These are phyloP conservation scores for Lordiphosa collinella DNA, from an alignment of 1,140 invertebrate genomes.

Conservation along the genomic window DNA sequence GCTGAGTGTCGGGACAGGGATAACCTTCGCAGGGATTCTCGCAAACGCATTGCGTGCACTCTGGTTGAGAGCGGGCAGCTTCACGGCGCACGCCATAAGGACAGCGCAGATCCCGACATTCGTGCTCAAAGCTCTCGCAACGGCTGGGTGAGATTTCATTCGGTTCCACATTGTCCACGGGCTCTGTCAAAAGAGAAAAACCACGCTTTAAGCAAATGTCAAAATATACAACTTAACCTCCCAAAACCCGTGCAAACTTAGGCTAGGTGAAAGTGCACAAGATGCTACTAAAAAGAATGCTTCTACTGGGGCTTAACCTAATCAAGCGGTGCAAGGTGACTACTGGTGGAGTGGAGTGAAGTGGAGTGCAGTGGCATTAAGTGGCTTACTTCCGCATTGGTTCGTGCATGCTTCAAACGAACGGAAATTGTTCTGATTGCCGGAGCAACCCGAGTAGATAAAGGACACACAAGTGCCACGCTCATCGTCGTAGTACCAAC, in stretches of 20 bases:
- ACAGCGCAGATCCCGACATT: constrained; percentile 84
- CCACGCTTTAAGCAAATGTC: background rate
- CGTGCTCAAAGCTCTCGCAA: constrained; percentile 82
- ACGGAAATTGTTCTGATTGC: constrained; percentile 90
- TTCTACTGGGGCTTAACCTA: constrained; percentile 28
- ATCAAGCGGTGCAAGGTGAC: constrained; percentile 40
- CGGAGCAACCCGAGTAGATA: constrained; percentile 89
- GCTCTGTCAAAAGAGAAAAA: constrained; percentile 20
- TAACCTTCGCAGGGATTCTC: constrained; percentile 86
- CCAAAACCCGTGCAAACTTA: constrained; percentile 52
- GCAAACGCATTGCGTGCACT: constrained; percentile 89
- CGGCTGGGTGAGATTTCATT: constrained; percentile 54
- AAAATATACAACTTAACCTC: background rate
- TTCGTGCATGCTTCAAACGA: constrained; percentile 85
- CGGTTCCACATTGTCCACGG: constrained; percentile 30
- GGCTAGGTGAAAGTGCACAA: constrained; percentile 54
- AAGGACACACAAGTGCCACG: constrained; percentile 87
- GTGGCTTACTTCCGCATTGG: constrained; percentile 81
- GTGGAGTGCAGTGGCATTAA: constrained; percentile 24
- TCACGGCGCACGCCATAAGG: constrained; percentile 88
- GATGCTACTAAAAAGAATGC: constrained; percentile 17
- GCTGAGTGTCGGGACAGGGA: constrained; percentile 83
- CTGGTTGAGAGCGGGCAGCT: constrained; percentile 81
- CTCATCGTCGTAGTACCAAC: constrained; percentile 90
- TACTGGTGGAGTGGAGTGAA: constrained; percentile 22